Base-by-base conservation (phyloP, 2,888 invertebrate genomes). In the Muscina levida region DNA sequence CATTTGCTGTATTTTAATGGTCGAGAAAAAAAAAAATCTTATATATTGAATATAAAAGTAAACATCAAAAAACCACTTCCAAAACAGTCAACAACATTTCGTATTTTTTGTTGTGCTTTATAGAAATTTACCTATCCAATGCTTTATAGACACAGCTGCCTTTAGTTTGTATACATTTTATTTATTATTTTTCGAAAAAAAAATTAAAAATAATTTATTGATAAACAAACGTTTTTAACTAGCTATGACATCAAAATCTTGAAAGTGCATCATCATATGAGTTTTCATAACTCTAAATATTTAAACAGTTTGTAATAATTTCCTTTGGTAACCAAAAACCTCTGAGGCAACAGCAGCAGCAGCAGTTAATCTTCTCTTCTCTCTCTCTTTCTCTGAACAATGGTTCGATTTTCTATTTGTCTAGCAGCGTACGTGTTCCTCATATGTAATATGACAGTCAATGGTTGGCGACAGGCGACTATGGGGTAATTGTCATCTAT, bases 1-100 rank as follows among this genome's bases (percentile, higher is more conserved):
- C 87, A 88, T 84, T 85, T 87, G 82, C 82, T 67, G 87, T 85
- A 85, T 72, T n/a, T n/a, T n/a, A n/a, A n/a, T n/a, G n/a, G n/a
- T 65, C 72, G 68, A 51, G 19, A 46, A n/a, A 26, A 48, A 8
- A 26, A 62, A 59, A 57, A 24, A 13, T 44, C 19, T 37, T 59
- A n/a, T n/a, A n/a, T n/a, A n/a, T n/a, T n/a, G n/a, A n/a, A n/a
- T n/a, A n/a, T n/a, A n/a, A n/a, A n/a, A n/a, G n/a, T n/a, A n/a
- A n/a, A n/a, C n/a, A n/a, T n/a, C n/a, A n/a, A n/a, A n/a, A n/a
- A n/a, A n/a, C n/a, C n/a, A n/a, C n/a, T n/a, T n/a, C n/a, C n/a
- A n/a, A n/a, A n/a, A n/a, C n/a, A n/a, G n/a, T n/a, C n/a, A n/a
- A n/a, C n/a, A n/a, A n/a, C n/a, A n/a, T n/a, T n/a, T n/a, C n/a